Evolutionary conservation across 2,888 invertebrate genomes (phyloP), one percentile per base, ranked within the genome.

Genomic region (Pogonocherus hispidulus): DNA sequence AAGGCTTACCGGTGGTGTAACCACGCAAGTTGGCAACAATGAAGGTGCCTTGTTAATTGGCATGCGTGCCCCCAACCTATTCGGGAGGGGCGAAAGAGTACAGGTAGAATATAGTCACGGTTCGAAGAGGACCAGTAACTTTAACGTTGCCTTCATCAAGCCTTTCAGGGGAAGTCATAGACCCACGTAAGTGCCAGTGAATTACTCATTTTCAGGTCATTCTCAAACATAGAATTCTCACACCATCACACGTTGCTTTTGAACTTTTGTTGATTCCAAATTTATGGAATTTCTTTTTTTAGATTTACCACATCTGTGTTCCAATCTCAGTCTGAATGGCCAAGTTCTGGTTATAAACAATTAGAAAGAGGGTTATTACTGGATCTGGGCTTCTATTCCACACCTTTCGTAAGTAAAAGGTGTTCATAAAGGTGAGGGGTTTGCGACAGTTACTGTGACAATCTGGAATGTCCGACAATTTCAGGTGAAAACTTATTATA

Each of bases 21-120:
- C 93, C 80, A 96, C 97, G 0, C 91, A 93, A 74, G 92, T 97
- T 69, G 96, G 96, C 20, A 95, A 96, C 82, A 97, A 97, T 83
- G 97, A 98, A 83, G 97, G 96, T 1, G 93, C 94, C 19, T 83
- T 97, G 27, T 90, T 93, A 19, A 85, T 94, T 9, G 91, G 94
- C 57, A 86, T 94, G 60, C 90, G 91, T 77, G 87, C 94, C 72
- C 95, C 96, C 0, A 98, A 98, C 87, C 86, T 96, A 60, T 87
- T 92, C 76, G 98, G 98, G 0, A 89, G 97, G 63, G 98, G 96
- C 0, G 98, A 98, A 87, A 87, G 90, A 32, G 76, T 97, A 8
- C 91, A 92, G 76, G 87, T 93, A 16, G 95, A 96, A 83, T 96
- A 95, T 85, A 93, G 93, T 69, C 92, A 95, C 82, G 96, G 97